These are phyloP conservation scores for Botia kubotai DNA, from an alignment of 2,797 vertebrate genomes.

Conservation along the genomic window DNA sequence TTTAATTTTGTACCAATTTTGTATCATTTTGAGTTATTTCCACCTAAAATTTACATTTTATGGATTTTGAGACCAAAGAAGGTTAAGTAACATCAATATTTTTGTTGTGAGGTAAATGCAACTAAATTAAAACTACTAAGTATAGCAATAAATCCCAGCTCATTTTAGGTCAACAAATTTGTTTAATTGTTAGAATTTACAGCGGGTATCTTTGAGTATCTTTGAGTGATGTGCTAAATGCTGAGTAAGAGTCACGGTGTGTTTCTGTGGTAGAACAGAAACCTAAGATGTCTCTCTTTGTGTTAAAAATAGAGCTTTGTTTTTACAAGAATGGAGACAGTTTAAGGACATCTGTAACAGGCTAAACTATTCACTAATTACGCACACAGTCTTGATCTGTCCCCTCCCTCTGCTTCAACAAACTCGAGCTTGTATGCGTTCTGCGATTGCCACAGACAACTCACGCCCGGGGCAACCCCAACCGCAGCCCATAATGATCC, in stretches of 20 bases:
- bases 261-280: neutral
- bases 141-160: neutral
- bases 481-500: conserved; percentile 57
- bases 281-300: neutral
- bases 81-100: neutral
- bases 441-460: conserved; percentile 44
- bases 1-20: too few relatives aligned
- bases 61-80: neutral
- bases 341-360: conserved; percentile 42
- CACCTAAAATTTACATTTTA: too few relatives aligned
- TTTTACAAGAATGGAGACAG: conserved; percentile 43
- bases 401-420: conserved; percentile 13
- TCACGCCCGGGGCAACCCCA: conserved; percentile 35
- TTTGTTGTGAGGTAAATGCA: neutral
- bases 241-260: neutral
- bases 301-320: conserved; percentile 29
- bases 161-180: neutral
- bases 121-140: neutral
- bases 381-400: conserved; percentile 24
- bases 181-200: neutral
- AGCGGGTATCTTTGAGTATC: neutral
- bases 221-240: neutral
- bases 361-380: conserved; percentile 47
- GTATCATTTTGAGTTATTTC: too few relatives aligned
- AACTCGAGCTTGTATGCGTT: neutral